Evolutionary conservation across 2,113 vertebrate genomes (phyloP).

Genomic region (Petaurus breviceps): DNA sequence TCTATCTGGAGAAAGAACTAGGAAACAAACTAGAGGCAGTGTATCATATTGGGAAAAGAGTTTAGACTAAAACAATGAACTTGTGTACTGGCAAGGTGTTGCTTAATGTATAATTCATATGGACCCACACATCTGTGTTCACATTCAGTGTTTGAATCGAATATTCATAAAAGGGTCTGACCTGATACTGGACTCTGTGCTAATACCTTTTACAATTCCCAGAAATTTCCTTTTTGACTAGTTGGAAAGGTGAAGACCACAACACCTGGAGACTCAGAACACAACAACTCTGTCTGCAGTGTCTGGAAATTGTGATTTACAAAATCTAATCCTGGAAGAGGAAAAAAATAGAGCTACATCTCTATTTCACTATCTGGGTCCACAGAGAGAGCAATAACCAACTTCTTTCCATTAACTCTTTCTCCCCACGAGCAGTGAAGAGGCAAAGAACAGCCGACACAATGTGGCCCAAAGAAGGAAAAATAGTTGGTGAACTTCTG

Average conservation of each 20-base stretch:
- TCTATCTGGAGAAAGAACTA: background rate
- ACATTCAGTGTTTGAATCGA: background rate
- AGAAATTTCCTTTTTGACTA: background rate
- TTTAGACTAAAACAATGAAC: background rate
- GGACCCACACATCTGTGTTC: background rate
- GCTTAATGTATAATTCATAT: background rate
- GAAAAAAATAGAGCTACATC: background rate
- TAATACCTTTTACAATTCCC: background rate
- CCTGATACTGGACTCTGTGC: background rate
- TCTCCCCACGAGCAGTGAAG: background rate
- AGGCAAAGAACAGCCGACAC: background rate
- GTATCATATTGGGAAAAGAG: background rate
- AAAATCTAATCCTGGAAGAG: background rate
- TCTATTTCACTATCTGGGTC: background rate
- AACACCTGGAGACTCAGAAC: background rate
- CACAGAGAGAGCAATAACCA: background rate
- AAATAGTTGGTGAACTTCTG: background rate
- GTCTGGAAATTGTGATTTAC: background rate
- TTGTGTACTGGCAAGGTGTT: background rate
- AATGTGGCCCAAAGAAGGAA: background rate
- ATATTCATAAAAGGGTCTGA: background rate
- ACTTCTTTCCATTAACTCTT: constrained; percentile 3
- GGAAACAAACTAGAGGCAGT: background rate
- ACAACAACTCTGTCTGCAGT: background rate
- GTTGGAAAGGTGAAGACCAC: background rate